Conservation (phyloP, 2,888 invertebrate genomes). For the Hybos culiciformis region DNA sequence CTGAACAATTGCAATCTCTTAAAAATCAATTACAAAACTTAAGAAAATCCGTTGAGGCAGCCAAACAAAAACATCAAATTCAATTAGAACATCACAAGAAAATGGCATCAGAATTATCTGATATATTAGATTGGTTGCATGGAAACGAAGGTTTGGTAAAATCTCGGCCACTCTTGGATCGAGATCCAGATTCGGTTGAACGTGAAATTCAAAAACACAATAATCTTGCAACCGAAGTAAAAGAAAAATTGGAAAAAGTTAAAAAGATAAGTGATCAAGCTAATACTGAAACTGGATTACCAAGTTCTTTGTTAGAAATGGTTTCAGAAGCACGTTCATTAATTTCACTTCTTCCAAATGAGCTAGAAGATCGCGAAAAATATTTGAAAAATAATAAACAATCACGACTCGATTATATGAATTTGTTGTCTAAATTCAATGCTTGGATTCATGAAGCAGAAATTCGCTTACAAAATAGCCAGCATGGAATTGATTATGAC, state of each 20-base stretch:
- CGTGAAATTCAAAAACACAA: constrained; percentile 67
- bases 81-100: constrained; percentile 81
- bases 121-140: constrained; percentile 70
- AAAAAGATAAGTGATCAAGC: constrained; percentile 55
- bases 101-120: constrained; percentile 67
- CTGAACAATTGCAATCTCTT: constrained; percentile 72
- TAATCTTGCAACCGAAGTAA: constrained; percentile 51
- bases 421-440: constrained; percentile 61
- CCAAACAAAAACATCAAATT: constrained; percentile 74
- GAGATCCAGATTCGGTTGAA: constrained; percentile 66
- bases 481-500: constrained; percentile 78
- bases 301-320: constrained; percentile 67
- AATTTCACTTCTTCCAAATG: constrained; percentile 61
- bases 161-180: constrained; percentile 65
- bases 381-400: constrained; percentile 67
- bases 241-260: constrained; percentile 54
- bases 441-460: constrained; percentile 76
- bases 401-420: constrained; percentile 61
- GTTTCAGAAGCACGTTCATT: constrained; percentile 72
- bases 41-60: constrained; percentile 68
- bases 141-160: constrained; percentile 68
- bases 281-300: constrained; percentile 63
- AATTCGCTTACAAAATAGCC: constrained; percentile 58
- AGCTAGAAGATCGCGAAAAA: constrained; percentile 64
- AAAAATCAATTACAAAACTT: constrained; percentile 72